Conservation (phyloP, 1,140 invertebrate genomes). For the Frieseomelitta varia region DNA sequence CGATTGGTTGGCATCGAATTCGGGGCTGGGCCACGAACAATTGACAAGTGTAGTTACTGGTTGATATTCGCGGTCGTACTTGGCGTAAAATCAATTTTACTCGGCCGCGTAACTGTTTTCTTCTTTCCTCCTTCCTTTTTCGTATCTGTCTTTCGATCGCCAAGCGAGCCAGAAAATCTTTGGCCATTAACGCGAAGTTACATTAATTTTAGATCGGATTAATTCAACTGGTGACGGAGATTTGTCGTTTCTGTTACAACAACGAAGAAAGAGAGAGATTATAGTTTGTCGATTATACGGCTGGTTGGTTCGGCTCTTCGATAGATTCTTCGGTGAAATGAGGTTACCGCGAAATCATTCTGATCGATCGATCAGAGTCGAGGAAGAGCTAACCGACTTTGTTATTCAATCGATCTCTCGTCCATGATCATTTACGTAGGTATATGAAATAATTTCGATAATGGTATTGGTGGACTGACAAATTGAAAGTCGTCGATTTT, state of each 20-base stretch:
- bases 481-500: neutral
- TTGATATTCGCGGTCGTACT: slow-evolving; percentile 21
- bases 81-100: slow-evolving; percentile 54
- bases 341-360: slow-evolving; percentile 3
- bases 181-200: neutral
- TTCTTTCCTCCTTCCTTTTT: no score
- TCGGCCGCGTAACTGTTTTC: neutral
- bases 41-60: slow-evolving; percentile 29
- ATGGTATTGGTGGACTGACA: neutral
- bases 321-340: neutral
- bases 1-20: slow-evolving; percentile 60
- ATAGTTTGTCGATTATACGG: neutral
- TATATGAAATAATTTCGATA: no score
- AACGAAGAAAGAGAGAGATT: no score
- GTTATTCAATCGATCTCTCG: neutral
- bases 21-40: slow-evolving; percentile 44
- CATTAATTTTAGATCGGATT: neutral
- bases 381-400: neutral
- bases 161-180: neutral
- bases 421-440: neutral
- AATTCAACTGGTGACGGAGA: neutral
- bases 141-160: neutral
- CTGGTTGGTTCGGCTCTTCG: neutral
- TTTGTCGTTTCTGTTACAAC: slow-evolving; percentile 31
- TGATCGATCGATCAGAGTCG: neutral